A percentile compares a stretch with the other conserved stretches of the same genome.
phyloP scores from a whole-genome alignment of 2,797 vertebrate species.

The Orestias chungarensis region DNA sequence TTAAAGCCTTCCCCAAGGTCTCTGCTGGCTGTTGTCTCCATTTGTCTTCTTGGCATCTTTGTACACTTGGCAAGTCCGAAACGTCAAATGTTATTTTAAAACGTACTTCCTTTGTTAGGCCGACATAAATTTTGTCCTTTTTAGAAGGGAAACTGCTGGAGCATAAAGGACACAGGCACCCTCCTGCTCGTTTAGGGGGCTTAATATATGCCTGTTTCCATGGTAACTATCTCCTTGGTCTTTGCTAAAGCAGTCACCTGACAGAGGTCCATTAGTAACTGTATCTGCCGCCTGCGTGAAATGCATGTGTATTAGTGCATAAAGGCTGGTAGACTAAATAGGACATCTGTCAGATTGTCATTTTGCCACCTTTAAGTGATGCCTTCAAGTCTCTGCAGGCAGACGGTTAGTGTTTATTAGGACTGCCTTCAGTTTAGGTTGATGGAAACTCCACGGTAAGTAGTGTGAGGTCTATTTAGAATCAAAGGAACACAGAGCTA shows the following conservation, averaged over 20 bases:
- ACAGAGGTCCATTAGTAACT: conserved; percentile 91
- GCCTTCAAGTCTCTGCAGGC: conserved; percentile 85
- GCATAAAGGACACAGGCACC: conserved; percentile 71
- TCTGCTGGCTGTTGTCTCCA: conserved; percentile 52
- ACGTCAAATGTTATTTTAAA: conserved; percentile 67
- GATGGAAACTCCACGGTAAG: conserved; percentile 35
- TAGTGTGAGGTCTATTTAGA: background rate
- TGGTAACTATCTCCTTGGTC: conserved; percentile 90
- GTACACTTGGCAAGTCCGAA: conserved; percentile 54
- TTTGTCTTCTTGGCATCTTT: conserved; percentile 71
- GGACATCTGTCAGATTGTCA: conserved; percentile 88
- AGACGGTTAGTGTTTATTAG: conserved; percentile 57
- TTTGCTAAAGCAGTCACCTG: conserved; percentile 84
- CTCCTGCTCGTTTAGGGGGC: conserved; percentile 79
- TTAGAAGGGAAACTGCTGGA: conserved; percentile 58
- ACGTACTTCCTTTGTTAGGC: conserved; percentile 69
- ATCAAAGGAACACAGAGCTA: background rate
- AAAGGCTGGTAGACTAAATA: conserved; percentile 84
- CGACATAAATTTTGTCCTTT: conserved; percentile 70
- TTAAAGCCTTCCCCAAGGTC: conserved; percentile 58
- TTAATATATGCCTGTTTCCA: conserved; percentile 89
- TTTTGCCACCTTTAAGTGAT: conserved; percentile 87
- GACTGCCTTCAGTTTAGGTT: conserved; percentile 46
- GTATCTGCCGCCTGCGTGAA: conserved; percentile 62
- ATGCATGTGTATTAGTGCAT: conserved; percentile 75